Evolutionary conservation across 2,797 vertebrate genomes (phyloP), one percentile per base, ranked within the genome.

Genomic region (Halcyon badia): DNA sequence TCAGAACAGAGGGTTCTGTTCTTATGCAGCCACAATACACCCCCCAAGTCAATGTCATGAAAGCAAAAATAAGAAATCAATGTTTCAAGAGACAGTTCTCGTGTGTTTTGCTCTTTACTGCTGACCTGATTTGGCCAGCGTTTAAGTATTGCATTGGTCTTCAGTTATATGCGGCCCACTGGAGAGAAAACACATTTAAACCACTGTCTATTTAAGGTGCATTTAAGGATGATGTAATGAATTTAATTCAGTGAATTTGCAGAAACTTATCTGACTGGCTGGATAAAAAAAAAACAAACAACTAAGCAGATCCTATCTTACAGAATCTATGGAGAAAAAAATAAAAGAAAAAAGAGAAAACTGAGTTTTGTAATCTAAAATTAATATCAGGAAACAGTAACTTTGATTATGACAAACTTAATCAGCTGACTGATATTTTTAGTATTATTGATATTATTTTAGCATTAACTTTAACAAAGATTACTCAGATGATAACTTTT

Each of bases 11-110:
- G 5, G 1, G 2, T 69, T 72, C 17, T 58, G 17, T 69, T 87
- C 41, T 84, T 72, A n/a, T 0, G 1, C 6, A 78, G 71, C 35
- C 1, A 1, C 12, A 62, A 30, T 44, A 20, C 12, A 51, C 9
- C 9, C 28, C 15, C 11, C 12, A 48, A 26, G 22, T 83, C n/a
- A 62, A 54, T 37, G 10, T 54, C 26, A 37, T 54, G 11, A 37
- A 60, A 77, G 22, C 41, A 77, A 20, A 33, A 52, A 54, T 46
- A 80, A 64, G 39, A 48, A 82, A 56, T 19, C 5, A 14, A 6
- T 60, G 16, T 52, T 77, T 61, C 17, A 21, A 42, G 49, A 57
- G 37, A 26, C 77, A 31, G 28, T 30, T 76, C 31, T 65, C 60
- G 7, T 31, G 57, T 20, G 49, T 61, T 57, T 69, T 64, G 64